phyloP scores from a whole-genome alignment of 2,888 invertebrate species.

The Yponomeuta malinellus region DNA sequence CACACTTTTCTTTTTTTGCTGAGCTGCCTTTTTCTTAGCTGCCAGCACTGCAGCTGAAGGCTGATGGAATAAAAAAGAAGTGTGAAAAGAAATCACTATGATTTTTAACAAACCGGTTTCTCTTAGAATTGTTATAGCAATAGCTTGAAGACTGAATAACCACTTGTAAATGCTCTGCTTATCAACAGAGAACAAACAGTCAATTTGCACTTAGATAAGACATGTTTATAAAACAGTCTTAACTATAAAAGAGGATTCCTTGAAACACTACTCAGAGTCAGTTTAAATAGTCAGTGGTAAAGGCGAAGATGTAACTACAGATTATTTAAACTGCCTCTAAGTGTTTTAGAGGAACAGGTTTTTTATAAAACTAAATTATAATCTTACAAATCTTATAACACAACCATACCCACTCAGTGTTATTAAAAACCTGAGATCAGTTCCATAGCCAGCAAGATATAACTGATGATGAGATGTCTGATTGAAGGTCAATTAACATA shows the following conservation, averaged over 20 bases:
- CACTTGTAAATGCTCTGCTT: slow-evolving; percentile 1
- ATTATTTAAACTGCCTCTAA: no score
- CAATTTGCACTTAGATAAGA: not conserved
- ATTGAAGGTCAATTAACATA: not conserved
- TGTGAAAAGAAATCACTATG: no score
- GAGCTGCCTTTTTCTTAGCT: slow-evolving; percentile 81
- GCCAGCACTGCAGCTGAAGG: slow-evolving; percentile 77
- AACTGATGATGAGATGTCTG: not conserved
- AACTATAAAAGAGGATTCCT: no score
- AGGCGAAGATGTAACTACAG: no score
- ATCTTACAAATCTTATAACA: not conserved
- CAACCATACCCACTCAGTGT: not conserved
- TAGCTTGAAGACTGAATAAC: slow-evolving; percentile 8
- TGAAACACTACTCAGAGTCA: no score
- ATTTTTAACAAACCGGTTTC: not conserved
- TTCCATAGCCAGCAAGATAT: not conserved
- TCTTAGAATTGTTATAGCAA: not conserved
- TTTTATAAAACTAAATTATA: not conserved
- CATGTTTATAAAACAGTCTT: not conserved
- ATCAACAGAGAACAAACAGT: not conserved
- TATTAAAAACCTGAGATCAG: not conserved
- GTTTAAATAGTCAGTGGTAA: no score
- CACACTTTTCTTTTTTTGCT: slow-evolving; percentile 71
- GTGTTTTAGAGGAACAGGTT: no score
- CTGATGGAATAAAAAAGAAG: slow-evolving; percentile 30